A percentile compares a stretch with the other conserved stretches of the same genome.
Conservation (phyloP, 2,888 invertebrate genomes). For the Polietes domitor region DNA sequence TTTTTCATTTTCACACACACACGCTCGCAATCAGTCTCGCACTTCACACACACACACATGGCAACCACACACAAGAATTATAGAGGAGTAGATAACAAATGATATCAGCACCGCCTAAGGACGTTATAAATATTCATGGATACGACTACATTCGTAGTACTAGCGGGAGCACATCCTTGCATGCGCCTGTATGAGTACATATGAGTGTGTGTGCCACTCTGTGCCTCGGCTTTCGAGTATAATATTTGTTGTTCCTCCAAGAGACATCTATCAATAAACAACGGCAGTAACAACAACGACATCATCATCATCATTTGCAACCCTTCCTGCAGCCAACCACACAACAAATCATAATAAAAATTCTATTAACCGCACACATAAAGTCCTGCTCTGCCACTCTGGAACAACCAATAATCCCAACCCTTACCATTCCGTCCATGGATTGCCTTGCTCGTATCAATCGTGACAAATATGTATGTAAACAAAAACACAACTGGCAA, state of each 20-base stretch:
- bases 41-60: constrained; percentile 30
- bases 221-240: neutral
- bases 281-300: constrained; percentile 37
- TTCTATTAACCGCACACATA: constrained; percentile 70
- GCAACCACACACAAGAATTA: constrained; percentile 49
- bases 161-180: neutral
- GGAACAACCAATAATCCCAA: constrained; percentile 1
- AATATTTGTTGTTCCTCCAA: constrained; percentile 28
- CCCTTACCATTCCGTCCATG: neutral
- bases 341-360: constrained; percentile 68
- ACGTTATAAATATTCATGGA: constrained; percentile 38
- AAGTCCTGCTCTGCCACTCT: constrained; percentile 9
- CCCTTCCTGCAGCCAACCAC: constrained; percentile 67
- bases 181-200: constrained; percentile 24
- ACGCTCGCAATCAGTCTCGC: no score
- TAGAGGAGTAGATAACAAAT: constrained; percentile 58
- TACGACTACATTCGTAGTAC: neutral
- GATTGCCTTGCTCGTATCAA: constrained; percentile 39
- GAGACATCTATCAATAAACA: constrained; percentile 58
- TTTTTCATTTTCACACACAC: neutral
- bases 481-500: constrained; percentile 40
- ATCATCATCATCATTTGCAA: constrained; percentile 46
- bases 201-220: constrained; percentile 39
- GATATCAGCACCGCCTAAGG: constrained; percentile 58
- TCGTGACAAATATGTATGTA: constrained; percentile 49